Evolutionary conservation across 2,888 invertebrate genomes (phyloP).

Genomic region (Eumacrocentrus americanus): DNA sequence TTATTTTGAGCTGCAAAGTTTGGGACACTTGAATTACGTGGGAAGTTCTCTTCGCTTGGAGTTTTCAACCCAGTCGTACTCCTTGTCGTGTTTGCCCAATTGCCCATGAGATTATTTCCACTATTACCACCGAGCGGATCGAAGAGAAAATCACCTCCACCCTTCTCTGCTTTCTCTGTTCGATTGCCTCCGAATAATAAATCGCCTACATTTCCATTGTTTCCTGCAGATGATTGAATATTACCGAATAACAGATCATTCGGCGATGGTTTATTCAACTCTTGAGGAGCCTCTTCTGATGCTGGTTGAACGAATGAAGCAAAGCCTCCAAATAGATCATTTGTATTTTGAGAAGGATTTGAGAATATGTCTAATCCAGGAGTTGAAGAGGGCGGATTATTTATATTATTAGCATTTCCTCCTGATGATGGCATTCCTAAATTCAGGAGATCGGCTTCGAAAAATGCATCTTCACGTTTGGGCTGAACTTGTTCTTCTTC

Average conservation of each 20-base stretch:
- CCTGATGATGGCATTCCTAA: slow-evolving; percentile 46
- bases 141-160: slow-evolving; percentile 46
- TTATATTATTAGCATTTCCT: slow-evolving; percentile 21
- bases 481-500: slow-evolving; percentile 10
- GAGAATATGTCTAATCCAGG: slow-evolving; percentile 56
- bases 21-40: slow-evolving; percentile 63
- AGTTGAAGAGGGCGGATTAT: slow-evolving; percentile 30
- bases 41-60: slow-evolving; percentile 54
- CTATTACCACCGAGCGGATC: slow-evolving; percentile 46
- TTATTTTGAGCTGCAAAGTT: slow-evolving; percentile 64
- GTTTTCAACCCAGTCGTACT: slow-evolving; percentile 27
- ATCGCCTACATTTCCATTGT: slow-evolving; percentile 42
- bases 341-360: slow-evolving; percentile 45
- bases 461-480: slow-evolving; percentile 32
- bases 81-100: slow-evolving; percentile 53
- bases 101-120: slow-evolving; percentile 66
- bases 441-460: slow-evolving; percentile 58
- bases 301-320: slow-evolving; percentile 46
- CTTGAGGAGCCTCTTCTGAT: slow-evolving; percentile 34
- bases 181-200: slow-evolving; percentile 43
- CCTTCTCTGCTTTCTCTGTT: slow-evolving; percentile 19
- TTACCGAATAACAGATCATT: slow-evolving; percentile 12
- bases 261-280: slow-evolving; percentile 11
- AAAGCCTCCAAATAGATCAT: slow-evolving; percentile 55
- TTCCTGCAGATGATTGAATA: slow-evolving; percentile 33